Evolutionary conservation across 2,888 invertebrate species (phyloP), one percentile per base, ranked within the genome.

Genomic region (Pyralis farinalis): DNA sequence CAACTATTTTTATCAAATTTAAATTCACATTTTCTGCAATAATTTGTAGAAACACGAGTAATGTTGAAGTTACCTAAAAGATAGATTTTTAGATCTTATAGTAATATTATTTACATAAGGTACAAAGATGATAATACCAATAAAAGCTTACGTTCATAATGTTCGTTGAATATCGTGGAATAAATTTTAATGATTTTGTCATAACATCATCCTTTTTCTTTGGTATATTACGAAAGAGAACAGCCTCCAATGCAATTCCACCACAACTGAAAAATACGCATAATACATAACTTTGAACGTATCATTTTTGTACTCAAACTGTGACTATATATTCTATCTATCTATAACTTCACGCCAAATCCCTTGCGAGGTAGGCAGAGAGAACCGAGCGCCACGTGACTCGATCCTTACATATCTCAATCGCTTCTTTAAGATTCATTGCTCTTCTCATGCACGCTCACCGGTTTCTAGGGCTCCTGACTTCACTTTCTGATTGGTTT

Each of bases 231-330:
- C 47, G 43, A 12, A 68, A 71, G 41, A 61, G 49, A 1, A 76
- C 41, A 36, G 57, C 48, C 42, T 72, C 56, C 9, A 80, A 46
- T 1, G 49, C 1, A 4, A 78, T 53, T 12, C 79, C 79, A 3
- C 74, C 76, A 48, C 76, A 78, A 22, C 81, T 80, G 45, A 6
- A 66, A 55, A 29, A 43, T 7, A 34, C 30, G 36, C 27, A 21
- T 9, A 4, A 31, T 31, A 40, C 35, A 27, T 7, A 5, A 30
- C 7, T 43, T 29, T 34, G 31, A 32, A 12, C 22, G 34, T 30
- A 21, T 31, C 12, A 40, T 38, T 31, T 21, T 30, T 25, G 12
- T 20, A 42, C 10, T 12, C 31, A 36, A 31, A 9, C 21, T 7
- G 21, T 21, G 7, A 21, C 4, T 21, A 21, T 5, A 21, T 7